Evolutionary conservation across 1,140 invertebrate genomes (phyloP).

Genomic region (Mizuhopecten yessoensis): DNA sequence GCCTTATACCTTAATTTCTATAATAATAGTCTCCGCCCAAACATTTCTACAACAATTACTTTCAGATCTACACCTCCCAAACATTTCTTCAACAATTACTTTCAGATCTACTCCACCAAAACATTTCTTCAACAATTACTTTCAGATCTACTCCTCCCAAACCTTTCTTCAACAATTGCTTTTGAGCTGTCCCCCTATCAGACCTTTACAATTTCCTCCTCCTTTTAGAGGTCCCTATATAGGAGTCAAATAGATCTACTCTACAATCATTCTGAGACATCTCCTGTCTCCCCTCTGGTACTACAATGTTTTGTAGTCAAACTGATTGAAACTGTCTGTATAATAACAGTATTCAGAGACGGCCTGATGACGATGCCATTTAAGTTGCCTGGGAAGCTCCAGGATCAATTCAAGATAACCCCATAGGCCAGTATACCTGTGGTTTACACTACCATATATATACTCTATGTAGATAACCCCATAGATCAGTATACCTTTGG

Average conservation of each 20-base stretch:
- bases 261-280: not conserved
- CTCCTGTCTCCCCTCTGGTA: not conserved
- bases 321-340: not conserved
- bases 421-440: too few relatives aligned
- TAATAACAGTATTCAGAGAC: not conserved
- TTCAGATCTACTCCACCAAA: not conserved
- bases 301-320: not conserved
- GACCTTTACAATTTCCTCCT: not conserved
- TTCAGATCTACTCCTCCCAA: not conserved
- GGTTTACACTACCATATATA: too few relatives aligned
- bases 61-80: not conserved
- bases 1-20: too few relatives aligned
- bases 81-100: not conserved
- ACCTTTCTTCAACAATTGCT: not conserved
- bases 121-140: too few relatives aligned
- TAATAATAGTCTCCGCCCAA: too few relatives aligned
- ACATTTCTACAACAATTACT: too few relatives aligned
- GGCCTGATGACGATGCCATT: too few relatives aligned
- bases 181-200: too few relatives aligned
- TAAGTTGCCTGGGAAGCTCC: not conserved
- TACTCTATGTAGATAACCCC: too few relatives aligned
- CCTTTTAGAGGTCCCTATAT: too few relatives aligned
- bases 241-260: not conserved
- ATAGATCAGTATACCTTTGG: too few relatives aligned
- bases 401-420: too few relatives aligned